Evolutionary conservation across 2,888 invertebrate species (phyloP), one percentile per base, ranked within the genome.

Genomic region (Euclidia mi): DNA sequence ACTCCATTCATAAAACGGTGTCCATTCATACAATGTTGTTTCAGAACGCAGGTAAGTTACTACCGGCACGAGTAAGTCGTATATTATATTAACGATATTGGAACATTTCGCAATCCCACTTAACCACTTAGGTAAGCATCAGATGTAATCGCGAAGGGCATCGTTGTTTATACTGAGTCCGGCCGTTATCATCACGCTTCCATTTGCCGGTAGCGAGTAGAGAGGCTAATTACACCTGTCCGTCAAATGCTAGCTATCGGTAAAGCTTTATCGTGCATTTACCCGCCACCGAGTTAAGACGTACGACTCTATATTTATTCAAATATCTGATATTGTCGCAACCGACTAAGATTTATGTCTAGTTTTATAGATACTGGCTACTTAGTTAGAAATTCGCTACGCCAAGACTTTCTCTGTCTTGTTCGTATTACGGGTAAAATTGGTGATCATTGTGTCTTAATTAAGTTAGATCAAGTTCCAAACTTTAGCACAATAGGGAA

Each of bases 201-300:
- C 87, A 86, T 88, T 89, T 85, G 74, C 85, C 80, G 77, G 87
- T 79, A 85, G 85, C 70, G 59, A 65, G 65, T 76, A 71, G 78
- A 81, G 74, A 75, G 79, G 84, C 88, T 94, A 93, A 92, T 91
- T 92, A 91, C 88, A 90, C 85, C 89, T 91, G 92, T 88, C 92
- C 78, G 83, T 93, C 92, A 92, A 87, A 84, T 64, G 68, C 71
- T 57, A 76, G 78, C 56, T 89, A 90, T 90, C 90, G 84, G 53
- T 53, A 67, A 68, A 73, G 79, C 81, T 87, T 86, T 90, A 90
- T 90, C 90, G 86, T 83, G 42, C 86, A 81, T 84, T 87, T 82
- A 83, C 88, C 82, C 65, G 69, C 47, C 48, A 50, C 66, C 47
- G 57, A 63, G 68, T 79, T 80, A 78, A 70, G 64, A 77, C 71